Base-by-base conservation (phyloP, 1,140 invertebrate genomes). In the Colletes gigas region DNA sequence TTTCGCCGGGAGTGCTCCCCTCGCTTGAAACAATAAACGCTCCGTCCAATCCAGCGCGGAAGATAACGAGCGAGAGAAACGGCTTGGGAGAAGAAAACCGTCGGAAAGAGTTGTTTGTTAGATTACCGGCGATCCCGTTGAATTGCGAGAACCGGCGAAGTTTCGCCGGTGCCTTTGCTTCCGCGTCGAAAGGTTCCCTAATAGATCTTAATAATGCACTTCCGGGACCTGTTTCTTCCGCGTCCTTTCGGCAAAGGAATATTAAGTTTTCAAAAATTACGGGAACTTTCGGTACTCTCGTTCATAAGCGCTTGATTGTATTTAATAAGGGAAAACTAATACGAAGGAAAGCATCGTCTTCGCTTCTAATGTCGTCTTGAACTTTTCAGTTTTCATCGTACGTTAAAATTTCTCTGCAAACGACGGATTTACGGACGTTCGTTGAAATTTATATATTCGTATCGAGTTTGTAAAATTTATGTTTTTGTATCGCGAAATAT, bases 11-110 rank as follows among this genome's bases (percentile, higher is more conserved):
- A 67, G 30, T 70, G 72, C 81, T 69, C 78, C 78, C 73, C 76
- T 74, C 87, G 74, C 83, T 88, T 88, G 83, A 89, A 89, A 91
- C 88, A 91, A 92, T 91, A 90, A 92, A 89, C 89, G 88, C 82
- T 81, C 71, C 76, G 87, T 87, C 81, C 82, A 84, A 90, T 89
- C 85, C 83, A 89, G 87, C 83, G 86, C 88, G 80, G 81, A 86
- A 88, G 88, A 89, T 88, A 89, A 88, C 88, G 84, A 86, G 78
- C 81, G 78, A 81, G 78, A 84, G 81, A 78, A 74, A 82, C 63
- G 65, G 72, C 57, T 50, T 50, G 55, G 68, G n/a, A 12, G 70
- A 72, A 77, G 67, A 55, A 77, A 62, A 83, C 57, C 14, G 17
- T 76, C 21, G 84, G 82, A 78, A 88, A 86, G 86, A 85, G 87